Evolutionary conservation across 2,888 invertebrate genomes (phyloP).

Genomic region (Oscheius onirici): DNA sequence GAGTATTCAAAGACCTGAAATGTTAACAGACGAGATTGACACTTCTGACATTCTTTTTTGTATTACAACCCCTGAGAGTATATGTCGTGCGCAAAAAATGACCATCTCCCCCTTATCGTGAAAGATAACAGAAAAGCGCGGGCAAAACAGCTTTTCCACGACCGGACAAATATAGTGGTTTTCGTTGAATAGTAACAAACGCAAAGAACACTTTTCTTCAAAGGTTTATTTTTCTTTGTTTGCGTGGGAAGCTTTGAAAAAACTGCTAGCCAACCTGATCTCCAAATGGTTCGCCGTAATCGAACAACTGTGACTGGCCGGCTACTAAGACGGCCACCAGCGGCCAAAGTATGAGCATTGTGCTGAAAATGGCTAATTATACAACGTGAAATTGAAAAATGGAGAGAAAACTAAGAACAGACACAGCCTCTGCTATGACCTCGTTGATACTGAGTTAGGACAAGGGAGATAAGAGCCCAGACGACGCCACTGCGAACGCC

Average conservation of each 20-base stretch:
- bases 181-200: too few relatives aligned
- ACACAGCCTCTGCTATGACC: neutral
- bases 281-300: constrained; percentile 34
- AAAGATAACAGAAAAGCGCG: neutral
- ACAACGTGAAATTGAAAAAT: neutral
- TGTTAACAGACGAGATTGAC: neutral
- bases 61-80: neutral
- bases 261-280: constrained; percentile 26
- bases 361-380: constrained; percentile 11
- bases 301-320: constrained; percentile 30
- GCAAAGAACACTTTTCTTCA: too few relatives aligned
- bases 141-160: too few relatives aligned
- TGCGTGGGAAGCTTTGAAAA: neutral
- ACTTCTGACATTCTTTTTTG: neutral
- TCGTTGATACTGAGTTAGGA: constrained; percentile 30
- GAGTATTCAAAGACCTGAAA: constrained; percentile 45
- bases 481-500: constrained; percentile 6
- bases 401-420: neutral
- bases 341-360: constrained; percentile 27
- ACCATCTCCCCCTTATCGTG: neutral
- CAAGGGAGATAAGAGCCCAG: constrained; percentile 21
- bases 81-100: constrained; percentile 1
- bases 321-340: constrained; percentile 17
- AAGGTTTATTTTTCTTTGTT: too few relatives aligned
- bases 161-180: too few relatives aligned